Evolutionary conservation across 2,797 vertebrate genomes (phyloP).

Genomic region (Neoniphon sammara): DNA sequence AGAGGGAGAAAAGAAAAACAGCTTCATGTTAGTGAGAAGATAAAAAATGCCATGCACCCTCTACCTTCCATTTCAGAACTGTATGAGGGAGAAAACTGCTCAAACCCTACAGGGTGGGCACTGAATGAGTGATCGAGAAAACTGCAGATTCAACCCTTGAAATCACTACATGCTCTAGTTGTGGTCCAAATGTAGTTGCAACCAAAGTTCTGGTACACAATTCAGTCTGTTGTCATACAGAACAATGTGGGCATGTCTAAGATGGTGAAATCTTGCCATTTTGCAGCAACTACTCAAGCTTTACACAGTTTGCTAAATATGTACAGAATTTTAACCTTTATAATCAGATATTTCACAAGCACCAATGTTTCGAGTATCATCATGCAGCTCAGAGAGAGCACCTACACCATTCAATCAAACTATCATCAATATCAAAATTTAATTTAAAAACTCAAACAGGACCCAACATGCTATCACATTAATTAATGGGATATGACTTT

Average conservation of each 20-base stretch:
- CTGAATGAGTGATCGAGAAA: neutral
- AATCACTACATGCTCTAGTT: neutral
- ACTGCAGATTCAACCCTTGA: too few relatives aligned
- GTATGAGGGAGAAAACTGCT: neutral
- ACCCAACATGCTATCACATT: neutral
- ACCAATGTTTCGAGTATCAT: neutral
- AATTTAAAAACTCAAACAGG: too few relatives aligned
- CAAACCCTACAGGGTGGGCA: neutral
- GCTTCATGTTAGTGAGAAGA: neutral
- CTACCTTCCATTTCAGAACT: neutral
- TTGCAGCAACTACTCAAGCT: too few relatives aligned
- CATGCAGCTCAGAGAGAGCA: neutral
- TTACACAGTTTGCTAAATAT: too few relatives aligned
- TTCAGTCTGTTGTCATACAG: too few relatives aligned
- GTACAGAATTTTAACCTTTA: too few relatives aligned
- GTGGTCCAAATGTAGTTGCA: neutral
- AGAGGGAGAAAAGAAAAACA: slow-evolving; percentile 7
- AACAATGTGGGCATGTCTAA: too few relatives aligned
- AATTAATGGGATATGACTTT: neutral
- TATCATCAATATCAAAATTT: too few relatives aligned
- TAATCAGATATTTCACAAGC: too few relatives aligned
- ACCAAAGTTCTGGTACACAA: too few relatives aligned
- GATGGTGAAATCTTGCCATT: too few relatives aligned
- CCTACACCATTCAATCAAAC: neutral
- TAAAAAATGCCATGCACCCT: neutral